Conservation (phyloP, 2,797 vertebrate species). For the Orestias chungarensis region DNA sequence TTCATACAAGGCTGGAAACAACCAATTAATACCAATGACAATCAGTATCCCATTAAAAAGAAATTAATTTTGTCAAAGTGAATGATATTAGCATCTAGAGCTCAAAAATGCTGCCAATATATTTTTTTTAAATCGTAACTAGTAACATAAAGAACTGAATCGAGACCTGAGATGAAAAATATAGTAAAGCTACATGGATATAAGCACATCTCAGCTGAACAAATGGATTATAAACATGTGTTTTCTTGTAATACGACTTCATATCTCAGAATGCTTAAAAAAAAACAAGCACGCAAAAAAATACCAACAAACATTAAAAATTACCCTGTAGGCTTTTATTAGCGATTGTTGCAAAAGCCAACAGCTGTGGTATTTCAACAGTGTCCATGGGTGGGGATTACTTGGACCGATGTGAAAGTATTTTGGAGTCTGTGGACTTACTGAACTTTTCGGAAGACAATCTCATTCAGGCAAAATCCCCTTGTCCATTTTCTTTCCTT, state of each 20-base stretch:
- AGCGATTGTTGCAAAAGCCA: not conserved
- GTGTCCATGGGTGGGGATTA: not conserved
- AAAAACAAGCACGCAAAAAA: not conserved
- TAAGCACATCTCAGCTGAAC: not conserved
- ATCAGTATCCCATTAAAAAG: not conserved
- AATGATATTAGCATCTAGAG: not conserved
- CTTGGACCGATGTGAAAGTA: not conserved
- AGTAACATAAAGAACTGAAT: not conserved
- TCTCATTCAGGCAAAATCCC: not conserved
- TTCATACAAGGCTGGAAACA: not conserved
- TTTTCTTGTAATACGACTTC: not conserved
- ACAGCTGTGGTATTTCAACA: not conserved
- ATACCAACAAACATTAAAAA: conserved; percentile 1
- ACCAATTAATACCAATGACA: too few relatives aligned
- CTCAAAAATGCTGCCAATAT: not conserved
- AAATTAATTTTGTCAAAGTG: not conserved
- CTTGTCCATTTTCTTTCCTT: not conserved
- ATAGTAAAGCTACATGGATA: not conserved
- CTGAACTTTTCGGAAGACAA: not conserved
- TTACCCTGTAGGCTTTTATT: not conserved
- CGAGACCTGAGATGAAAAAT: not conserved
- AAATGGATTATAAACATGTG: not conserved
- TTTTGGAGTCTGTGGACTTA: not conserved
- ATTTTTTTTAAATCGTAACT: too few relatives aligned
- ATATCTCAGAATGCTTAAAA: not conserved